Percentiles rank a stretch among this genome's conserved stretches.
These are phyloP conservation scores for Atethmia centrago DNA, from an alignment of 2,888 invertebrate species.

Conservation along the genomic window DNA sequence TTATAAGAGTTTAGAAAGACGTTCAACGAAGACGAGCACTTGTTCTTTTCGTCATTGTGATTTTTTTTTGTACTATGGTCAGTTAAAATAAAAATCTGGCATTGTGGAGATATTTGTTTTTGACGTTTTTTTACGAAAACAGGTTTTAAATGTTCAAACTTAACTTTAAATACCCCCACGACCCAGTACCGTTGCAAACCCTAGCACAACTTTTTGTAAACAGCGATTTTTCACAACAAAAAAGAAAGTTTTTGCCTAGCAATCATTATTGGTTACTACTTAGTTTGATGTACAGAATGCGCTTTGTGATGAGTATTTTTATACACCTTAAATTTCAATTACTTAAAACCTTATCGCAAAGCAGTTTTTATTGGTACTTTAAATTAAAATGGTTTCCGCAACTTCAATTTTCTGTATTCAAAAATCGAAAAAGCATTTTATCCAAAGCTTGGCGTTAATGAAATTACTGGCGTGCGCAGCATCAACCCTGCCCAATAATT, in stretches of 20 bases:
- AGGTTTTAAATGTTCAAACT: neutral
- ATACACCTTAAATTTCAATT: neutral
- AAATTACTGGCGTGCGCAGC: neutral
- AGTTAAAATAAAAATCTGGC: too few species aligned
- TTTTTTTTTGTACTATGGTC: neutral
- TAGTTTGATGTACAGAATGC: neutral
- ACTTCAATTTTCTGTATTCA: neutral
- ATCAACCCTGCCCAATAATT: neutral
- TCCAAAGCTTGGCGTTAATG: neutral
- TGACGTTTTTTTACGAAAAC: neutral
- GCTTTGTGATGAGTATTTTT: neutral
- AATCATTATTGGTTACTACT: neutral
- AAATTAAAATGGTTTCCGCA: neutral
- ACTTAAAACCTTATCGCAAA: neutral
- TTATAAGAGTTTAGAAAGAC: neutral
- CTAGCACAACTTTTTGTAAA: neutral
- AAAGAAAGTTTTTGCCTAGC: too few species aligned
- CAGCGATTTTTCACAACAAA: neutral
- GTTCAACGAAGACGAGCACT: neutral
- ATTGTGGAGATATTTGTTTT: neutral
- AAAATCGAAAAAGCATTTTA: neutral
- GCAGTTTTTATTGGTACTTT: neutral
- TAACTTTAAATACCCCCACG: neutral
- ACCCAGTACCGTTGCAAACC: neutral
- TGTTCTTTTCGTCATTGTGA: neutral